Evolutionary conservation across 2,797 vertebrate species (phyloP), one percentile per base, ranked within the genome.

Genomic region (Choloepus didactylus): DNA sequence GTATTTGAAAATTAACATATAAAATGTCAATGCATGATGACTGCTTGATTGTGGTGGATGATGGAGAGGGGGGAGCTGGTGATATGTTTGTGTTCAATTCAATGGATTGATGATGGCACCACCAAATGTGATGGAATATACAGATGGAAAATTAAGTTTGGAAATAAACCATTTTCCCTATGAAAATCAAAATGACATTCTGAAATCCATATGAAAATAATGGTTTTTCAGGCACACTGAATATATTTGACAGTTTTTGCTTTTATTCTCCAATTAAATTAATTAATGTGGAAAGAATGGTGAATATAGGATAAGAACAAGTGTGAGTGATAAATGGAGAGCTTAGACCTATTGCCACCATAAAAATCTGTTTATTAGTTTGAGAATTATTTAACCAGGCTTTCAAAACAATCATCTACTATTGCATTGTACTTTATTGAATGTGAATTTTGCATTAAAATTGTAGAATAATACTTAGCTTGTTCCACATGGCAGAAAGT

Each of bases 371-470:
- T 67, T 95, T 93, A 59, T 69, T 82, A 38, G 9, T 51, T 70
- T 76, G 35, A 56, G 77, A 81, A 51, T 85, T 79, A 75, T 46
- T 66, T 59, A 88, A 31, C 27, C 5, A n/a, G 49, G 8, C 14
- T 70, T 66, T 87, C 29, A 87, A 84, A 91, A 77, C 12, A 82
- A 87, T 12, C 35, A 80, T 60, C 9, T 80, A 6, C 9, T 38
- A 70, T n/a, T 27, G 29, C 23, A 87, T 7, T 75, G 15, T 69
- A 41, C n/a, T 88, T 75, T 94, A 29, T 12, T 27, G 46, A 51
- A 69, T 62, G 31, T 75, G 51, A 91, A 56, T 38, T 92, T 89
- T 91, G 12, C 29, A 60, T 80, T 82, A 59, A 62, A 72, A 51
- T 67, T 29, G 83, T 38, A 94, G 9, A 21, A 35, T 70, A 72